These are phyloP conservation scores for Burhinus bistriatus DNA, from an alignment of 2,113 vertebrate species.

Conservation along the genomic window DNA sequence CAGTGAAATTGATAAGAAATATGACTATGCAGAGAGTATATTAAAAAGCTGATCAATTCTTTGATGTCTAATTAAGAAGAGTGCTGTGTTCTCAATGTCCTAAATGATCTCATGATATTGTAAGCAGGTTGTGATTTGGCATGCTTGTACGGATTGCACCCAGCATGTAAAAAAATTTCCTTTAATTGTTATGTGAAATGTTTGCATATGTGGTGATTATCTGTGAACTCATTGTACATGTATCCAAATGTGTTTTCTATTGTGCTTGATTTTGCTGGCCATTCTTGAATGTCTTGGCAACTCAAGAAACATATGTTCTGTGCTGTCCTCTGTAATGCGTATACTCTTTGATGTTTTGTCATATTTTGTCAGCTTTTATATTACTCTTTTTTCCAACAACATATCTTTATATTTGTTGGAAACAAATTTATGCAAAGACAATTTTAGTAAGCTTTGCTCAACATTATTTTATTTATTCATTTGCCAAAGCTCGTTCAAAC, in stretches of 20 bases:
- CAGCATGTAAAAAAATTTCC: slow-evolving; percentile 83
- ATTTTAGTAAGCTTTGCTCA: slow-evolving; percentile 75
- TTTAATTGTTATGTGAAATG: slow-evolving; percentile 85
- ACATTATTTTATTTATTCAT: slow-evolving; percentile 56
- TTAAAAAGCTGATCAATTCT: slow-evolving; percentile 44
- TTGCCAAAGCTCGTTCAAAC: slow-evolving; percentile 7
- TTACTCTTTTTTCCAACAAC: slow-evolving; percentile 86
- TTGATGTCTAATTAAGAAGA: slow-evolving; percentile 53
- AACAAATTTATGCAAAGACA: slow-evolving; percentile 88
- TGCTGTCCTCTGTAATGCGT: slow-evolving; percentile 86
- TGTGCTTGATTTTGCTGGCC: slow-evolving; percentile 91
- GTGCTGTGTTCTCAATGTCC: slow-evolving; percentile 49
- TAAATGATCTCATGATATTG: slow-evolving; percentile 68
- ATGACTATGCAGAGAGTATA: slow-evolving; percentile 60
- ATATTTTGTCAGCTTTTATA: slow-evolving; percentile 78
- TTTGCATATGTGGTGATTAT: slow-evolving; percentile 86
- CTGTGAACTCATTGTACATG: slow-evolving; percentile 82
- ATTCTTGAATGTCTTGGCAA: slow-evolving; percentile 84
- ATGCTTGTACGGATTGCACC: slow-evolving; percentile 85
- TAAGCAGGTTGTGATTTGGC: slow-evolving; percentile 81
- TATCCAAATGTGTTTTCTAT: slow-evolving; percentile 86
- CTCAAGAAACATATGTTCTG: slow-evolving; percentile 89
- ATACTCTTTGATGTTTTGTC: slow-evolving; percentile 79
- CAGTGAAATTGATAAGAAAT: slow-evolving; percentile 33
- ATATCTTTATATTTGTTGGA: slow-evolving; percentile 89